Conservation (phyloP, 2,888 invertebrate genomes). For the Drosophila kambysellisi region DNA sequence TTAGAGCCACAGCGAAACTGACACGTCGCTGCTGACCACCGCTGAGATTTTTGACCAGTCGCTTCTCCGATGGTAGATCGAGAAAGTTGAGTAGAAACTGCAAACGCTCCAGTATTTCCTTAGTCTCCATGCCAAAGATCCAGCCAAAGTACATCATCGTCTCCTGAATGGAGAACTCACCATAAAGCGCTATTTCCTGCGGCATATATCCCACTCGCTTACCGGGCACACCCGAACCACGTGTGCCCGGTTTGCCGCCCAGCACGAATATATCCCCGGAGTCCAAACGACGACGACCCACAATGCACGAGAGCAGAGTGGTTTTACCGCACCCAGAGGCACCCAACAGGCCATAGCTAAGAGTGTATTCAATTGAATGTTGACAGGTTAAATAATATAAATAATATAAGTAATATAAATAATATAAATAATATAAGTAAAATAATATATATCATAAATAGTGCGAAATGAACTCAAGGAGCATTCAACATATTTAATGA, state of each 20-base stretch:
- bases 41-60: conserved; percentile 92
- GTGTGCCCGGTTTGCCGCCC: conserved; percentile 95
- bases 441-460: neutral
- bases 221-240: conserved; percentile 96
- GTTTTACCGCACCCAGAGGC: conserved; percentile 99
- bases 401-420: too few species aligned
- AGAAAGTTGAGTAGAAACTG: conserved; percentile 95
- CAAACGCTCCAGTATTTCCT: conserved; percentile 92
- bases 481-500: neutral
- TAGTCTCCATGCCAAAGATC: conserved; percentile 96
- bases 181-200: conserved; percentile 95
- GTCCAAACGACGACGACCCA: conserved; percentile 94
- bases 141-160: conserved; percentile 98
- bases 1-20: conserved; percentile 95
- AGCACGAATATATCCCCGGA: conserved; percentile 95
- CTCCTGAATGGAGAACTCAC: conserved; percentile 96
- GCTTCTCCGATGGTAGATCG: conserved; percentile 94
- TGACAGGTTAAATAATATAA: neutral
- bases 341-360: conserved; percentile 96
- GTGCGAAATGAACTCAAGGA: neutral
- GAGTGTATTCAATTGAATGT: neutral
- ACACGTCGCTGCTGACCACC: conserved; percentile 96
- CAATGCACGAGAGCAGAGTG: conserved; percentile 95
- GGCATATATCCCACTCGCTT: conserved; percentile 99
- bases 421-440: neutral